phyloP scores from a whole-genome alignment of 2,888 invertebrate species.

The Drosophila neotestacea region DNA sequence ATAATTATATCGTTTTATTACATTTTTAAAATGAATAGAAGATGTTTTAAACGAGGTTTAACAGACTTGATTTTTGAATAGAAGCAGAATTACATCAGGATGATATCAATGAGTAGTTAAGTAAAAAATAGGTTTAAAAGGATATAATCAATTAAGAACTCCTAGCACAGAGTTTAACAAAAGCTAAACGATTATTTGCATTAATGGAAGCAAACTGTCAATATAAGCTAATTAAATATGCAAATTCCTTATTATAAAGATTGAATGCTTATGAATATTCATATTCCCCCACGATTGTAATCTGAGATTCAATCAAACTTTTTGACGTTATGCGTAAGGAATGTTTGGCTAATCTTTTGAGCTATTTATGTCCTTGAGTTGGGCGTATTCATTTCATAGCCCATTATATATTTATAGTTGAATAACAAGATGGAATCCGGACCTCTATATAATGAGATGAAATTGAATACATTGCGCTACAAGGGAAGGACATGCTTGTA shows the following conservation, averaged over 20 bases:
- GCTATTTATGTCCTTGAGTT: constrained; percentile 33
- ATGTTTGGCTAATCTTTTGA: constrained; percentile 24
- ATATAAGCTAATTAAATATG: neutral
- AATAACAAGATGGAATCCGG: constrained; percentile 19
- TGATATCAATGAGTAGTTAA: no score
- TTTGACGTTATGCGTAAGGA: neutral
- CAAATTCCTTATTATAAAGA: neutral
- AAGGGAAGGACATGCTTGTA: neutral
- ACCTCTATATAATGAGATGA: constrained; percentile 50
- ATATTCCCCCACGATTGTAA: constrained; percentile 3
- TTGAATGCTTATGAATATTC: constrained; percentile 11
- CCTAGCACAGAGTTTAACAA: no score
- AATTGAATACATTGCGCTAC: constrained; percentile 44
- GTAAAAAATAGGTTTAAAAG: no score
- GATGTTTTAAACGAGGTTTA: no score
- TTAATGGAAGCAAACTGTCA: neutral
- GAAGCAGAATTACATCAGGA: no score
- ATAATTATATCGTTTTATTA: neutral
- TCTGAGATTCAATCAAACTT: constrained; percentile 19
- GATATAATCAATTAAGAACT: no score
- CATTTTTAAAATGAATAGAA: neutral
- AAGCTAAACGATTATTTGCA: neutral
- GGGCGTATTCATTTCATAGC: constrained; percentile 31
- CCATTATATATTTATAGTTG: constrained; percentile 39
- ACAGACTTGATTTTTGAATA: no score